These are phyloP conservation scores for Baccha elongata DNA, from an alignment of 2,888 invertebrate species.

Conservation along the genomic window DNA sequence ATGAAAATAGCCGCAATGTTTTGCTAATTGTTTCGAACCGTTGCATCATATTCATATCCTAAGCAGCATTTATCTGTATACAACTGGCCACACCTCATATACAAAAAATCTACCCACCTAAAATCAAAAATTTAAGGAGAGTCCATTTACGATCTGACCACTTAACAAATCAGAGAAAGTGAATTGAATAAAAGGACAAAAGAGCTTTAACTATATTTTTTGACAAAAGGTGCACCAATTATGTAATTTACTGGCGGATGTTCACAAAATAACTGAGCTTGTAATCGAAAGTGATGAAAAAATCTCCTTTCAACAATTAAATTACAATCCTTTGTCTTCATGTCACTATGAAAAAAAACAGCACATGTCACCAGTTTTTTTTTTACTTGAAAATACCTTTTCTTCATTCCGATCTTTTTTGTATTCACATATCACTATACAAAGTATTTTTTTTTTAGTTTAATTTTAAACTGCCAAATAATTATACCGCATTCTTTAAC, in stretches of 20 bases:
- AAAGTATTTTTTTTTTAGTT: constrained; percentile 16
- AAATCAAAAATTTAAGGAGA: background rate
- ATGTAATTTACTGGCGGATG: constrained; percentile 34
- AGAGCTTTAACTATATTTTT: background rate
- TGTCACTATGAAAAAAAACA: constrained; percentile 22
- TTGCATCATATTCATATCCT: too few species aligned
- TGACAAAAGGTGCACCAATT: constrained; percentile 6
- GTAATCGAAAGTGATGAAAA: constrained; percentile 6
- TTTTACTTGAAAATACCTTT: constrained; percentile 23
- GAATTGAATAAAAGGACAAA: constrained; percentile 16
- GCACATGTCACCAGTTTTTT: constrained; percentile 50
- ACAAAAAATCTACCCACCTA: constrained; percentile 1
- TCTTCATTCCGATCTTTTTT: constrained; percentile 22
- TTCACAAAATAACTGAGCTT: background rate
- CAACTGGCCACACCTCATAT: constrained; percentile 4
- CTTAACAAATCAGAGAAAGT: constrained; percentile 7
- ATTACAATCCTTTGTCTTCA: constrained; percentile 67
- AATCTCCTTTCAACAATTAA: constrained; percentile 63
- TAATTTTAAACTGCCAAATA: constrained; percentile 61
- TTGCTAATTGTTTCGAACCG: too few species aligned
- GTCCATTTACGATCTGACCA: background rate
- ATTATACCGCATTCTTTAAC: constrained; percentile 66
- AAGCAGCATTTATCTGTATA: too few species aligned
- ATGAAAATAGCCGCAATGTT: too few species aligned
- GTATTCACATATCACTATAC: background rate